Evolutionary conservation across 2,113 vertebrate species (phyloP).

Genomic region (Atlantisia rogersi): DNA sequence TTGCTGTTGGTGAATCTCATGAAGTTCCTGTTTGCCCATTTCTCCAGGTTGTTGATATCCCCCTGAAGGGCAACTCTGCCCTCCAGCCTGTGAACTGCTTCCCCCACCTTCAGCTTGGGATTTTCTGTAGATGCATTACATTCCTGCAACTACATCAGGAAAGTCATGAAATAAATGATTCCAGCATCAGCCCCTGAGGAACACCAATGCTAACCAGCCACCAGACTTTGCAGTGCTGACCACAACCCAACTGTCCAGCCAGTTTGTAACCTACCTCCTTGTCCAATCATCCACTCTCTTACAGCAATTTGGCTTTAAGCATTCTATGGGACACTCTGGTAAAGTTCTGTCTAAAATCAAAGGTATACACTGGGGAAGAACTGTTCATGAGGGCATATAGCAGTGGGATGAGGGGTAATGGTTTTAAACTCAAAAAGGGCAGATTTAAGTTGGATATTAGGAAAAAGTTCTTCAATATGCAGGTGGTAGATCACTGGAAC

Average conservation of each 20-base stretch:
- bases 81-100: neutral
- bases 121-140: neutral
- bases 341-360: neutral
- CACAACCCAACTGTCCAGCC: neutral
- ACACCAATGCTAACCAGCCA: neutral
- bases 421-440: no score
- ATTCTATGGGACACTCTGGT: neutral
- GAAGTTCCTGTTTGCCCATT: accelerated
- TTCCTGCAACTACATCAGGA: neutral
- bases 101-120: neutral
- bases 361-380: neutral
- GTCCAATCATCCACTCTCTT: neutral
- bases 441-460: no score
- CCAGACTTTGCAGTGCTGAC: neutral
- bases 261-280: neutral
- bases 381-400: no score
- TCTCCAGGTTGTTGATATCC: neutral
- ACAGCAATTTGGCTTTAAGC: neutral
- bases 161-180: neutral
- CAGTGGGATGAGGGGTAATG: no score
- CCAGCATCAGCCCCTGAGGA: neutral
- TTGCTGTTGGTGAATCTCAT: accelerated
- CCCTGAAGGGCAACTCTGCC: neutral
- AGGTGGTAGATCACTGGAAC: no score
- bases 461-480: no score